These are phyloP conservation scores for Eubasilissa splendida DNA, from an alignment of 2,888 invertebrate species.

Conservation along the genomic window DNA sequence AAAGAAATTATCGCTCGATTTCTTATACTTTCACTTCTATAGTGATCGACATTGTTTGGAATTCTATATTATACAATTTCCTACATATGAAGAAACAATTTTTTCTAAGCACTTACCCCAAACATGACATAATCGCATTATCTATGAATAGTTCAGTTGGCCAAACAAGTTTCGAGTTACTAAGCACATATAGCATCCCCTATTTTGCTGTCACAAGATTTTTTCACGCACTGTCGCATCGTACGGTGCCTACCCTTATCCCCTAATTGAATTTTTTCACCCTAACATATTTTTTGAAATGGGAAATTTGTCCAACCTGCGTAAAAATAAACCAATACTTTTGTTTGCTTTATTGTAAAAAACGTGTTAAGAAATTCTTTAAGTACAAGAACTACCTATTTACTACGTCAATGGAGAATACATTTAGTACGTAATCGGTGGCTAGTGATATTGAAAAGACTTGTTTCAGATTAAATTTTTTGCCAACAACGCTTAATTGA, in stretches of 20 bases:
- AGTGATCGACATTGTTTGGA: too few relatives aligned
- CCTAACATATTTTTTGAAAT: slow-evolving; percentile 36
- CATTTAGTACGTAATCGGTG: too few relatives aligned
- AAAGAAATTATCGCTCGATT: too few relatives aligned
- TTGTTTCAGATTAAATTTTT: too few relatives aligned
- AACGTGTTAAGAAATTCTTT: background rate
- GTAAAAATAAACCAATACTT: background rate
- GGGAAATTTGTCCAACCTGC: background rate
- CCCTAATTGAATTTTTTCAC: slow-evolving; percentile 33
- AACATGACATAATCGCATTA: slow-evolving; percentile 27
- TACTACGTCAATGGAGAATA: too few relatives aligned
- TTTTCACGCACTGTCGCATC: slow-evolving; percentile 42
- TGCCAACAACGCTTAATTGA: too few relatives aligned
- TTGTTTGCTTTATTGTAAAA: background rate
- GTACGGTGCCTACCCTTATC: slow-evolving; percentile 28
- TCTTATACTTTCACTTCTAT: too few relatives aligned
- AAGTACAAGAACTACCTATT: too few relatives aligned
- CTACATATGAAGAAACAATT: too few relatives aligned
- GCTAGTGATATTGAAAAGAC: too few relatives aligned
- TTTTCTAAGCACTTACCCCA: slow-evolving; percentile 12
- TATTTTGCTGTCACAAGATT: slow-evolving; percentile 41
- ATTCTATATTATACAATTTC: too few relatives aligned
- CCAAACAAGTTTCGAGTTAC: slow-evolving; percentile 35
- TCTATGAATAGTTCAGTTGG: slow-evolving; percentile 22
- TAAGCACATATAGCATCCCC: slow-evolving; percentile 22